Evolutionary conservation across 2,113 vertebrate species (phyloP), one percentile per base, ranked within the genome.

Genomic region (Kryptolebias marmoratus): DNA sequence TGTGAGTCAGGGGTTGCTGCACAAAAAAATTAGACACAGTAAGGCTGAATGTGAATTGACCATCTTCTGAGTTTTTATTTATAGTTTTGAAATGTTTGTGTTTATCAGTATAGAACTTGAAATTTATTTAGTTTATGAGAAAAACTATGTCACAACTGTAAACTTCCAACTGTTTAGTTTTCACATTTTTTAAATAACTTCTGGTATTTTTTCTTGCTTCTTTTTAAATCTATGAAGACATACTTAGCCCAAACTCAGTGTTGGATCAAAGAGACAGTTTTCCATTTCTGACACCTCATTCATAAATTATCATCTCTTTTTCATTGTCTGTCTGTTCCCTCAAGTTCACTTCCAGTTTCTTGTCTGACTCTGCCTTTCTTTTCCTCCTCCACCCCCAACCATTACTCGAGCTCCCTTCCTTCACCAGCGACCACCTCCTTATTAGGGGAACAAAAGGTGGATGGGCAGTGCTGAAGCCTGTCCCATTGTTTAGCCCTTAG

Each of bases 401-500:
- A 30, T 49, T 47, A 42, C 49, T 56, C 49, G 14, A 13, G 32
- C 59, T 53, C 67, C 66, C 67, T 67, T 67, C 64, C 78, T 78
- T 76, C 80, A 66, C 39, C 75, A 58, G 11, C 49, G 30, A 63
- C 83, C 88, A 70, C 87, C 91, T 90, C 85, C 82, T 92, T 90
- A 91, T 92, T 89, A 90, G 75, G 53, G 60, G 66, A 72, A 90
- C 85, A 90, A 91, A 90, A 86, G 82, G 83, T 75, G 58, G 49
- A 71, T 58, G 75, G 86, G 80, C 83, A 83, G 83, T 74, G 79
- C 81, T 84, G 87, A 81, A 84, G 85, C 82, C 86, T 73, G 77
- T 71, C 57, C 88, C 77, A 91, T 91, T 93, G 91, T 92, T 83
- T 88, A 87, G 89, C 83, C 82, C 88, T 87, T 88, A 88, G 88